Base-by-base conservation (phyloP, 2,113 vertebrate species). In the Pavo muticus region DNA sequence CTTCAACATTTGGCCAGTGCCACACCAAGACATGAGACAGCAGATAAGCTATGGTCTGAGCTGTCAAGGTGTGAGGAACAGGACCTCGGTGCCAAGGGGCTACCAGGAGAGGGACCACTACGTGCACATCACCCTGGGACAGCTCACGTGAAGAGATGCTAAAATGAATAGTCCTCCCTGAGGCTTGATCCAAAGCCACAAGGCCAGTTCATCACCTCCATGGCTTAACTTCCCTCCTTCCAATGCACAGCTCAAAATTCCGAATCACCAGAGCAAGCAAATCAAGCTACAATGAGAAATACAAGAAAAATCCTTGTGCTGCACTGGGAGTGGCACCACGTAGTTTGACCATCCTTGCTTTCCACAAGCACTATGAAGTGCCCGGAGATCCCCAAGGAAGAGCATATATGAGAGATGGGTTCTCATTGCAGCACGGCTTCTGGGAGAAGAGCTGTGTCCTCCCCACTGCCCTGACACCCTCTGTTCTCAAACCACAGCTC, bases 401-500 rank as follows among this genome's bases (percentile, higher is more conserved):
- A 85, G 11, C 54, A 61, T 24, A 56, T 39, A 1, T 42, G 40
- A 47, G 35, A 77, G 40, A 14, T 21, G 29, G 5, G 12, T 4
- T 73, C 60, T 71, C 68, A 77, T 29, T n/a, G 30, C 59, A 80
- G 10, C 4, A 13, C 30, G 44, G 12, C 3, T 82, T 14, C 24
- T 63, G 29, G 19, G 14, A 45, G 65, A 88, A 40, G 57, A 81
- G 29, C 9, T 67, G 76, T 40, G 42, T 40, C 25, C n/a, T 68
- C 64, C 23, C 21, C 47, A 27, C 14, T 16, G 40, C 32, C 30
- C 73, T 0, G 0, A 24, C 45, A 27, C 27, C 50, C 24, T 64
- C 64, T 44, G 54, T 24, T 61, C 29, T 57, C 42, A 75, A 44
- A 70, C 35, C 74, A 75, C 8, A 1, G 60, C 29, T 71, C 60